Evolutionary conservation across 2,888 invertebrate genomes (phyloP).

Genomic region (Eupelmus urozonus): DNA sequence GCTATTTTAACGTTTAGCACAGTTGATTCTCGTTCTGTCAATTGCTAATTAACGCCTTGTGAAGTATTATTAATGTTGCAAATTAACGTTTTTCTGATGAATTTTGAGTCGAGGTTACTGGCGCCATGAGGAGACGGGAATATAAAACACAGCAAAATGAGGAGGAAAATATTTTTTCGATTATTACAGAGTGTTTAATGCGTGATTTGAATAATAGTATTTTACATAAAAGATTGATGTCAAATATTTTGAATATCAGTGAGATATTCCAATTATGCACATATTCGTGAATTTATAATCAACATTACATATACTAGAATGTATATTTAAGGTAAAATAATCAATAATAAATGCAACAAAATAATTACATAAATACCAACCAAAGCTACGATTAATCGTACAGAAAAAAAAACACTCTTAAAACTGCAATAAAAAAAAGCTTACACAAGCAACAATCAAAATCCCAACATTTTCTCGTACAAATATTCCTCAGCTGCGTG

Average conservation of each 20-base stretch:
- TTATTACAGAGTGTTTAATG: too few relatives aligned
- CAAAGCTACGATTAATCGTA: background rate
- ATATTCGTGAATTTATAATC: too few relatives aligned
- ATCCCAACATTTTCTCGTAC: background rate
- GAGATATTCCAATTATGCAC: too few relatives aligned
- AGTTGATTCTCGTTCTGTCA: conserved; percentile 21
- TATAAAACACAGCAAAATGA: too few relatives aligned
- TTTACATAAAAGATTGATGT: too few relatives aligned
- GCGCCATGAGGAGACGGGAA: too few relatives aligned
- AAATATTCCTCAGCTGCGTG: background rate
- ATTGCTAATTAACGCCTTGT: conserved; percentile 43
- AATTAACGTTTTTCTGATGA: conserved; percentile 44
- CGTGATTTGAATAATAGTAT: too few relatives aligned
- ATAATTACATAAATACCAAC: too few relatives aligned
- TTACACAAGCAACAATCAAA: background rate
- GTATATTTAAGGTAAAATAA: background rate
- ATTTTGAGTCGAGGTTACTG: conserved; percentile 1
- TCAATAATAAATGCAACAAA: too few relatives aligned
- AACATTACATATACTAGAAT: background rate
- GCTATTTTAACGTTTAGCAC: conserved; percentile 40
- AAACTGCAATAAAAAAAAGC: background rate
- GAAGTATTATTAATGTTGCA: conserved; percentile 54
- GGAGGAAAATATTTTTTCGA: too few relatives aligned
- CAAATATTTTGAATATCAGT: too few relatives aligned
- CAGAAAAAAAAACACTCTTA: background rate